Percentiles rank a stretch among this genome's conserved stretches.
phyloP scores from a whole-genome alignment of 35 echinoderm and acorn worm species.

The Stichopus chloronotus region DNA sequence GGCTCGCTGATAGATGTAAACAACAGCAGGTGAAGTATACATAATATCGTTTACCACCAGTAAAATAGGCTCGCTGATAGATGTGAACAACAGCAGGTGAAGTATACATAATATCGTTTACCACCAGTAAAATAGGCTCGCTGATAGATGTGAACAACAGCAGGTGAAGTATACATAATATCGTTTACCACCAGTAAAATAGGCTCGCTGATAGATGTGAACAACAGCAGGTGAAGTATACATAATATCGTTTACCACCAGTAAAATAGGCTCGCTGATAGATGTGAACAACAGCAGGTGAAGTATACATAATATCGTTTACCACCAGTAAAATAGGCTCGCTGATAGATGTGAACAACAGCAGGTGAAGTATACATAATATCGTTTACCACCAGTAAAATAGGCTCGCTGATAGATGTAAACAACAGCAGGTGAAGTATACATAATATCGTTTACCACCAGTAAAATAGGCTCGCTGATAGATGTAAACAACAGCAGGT shows the following conservation, averaged over 20 bases:
- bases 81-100: slow-evolving; percentile 97
- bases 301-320: slow-evolving; percentile 79
- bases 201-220: slow-evolving; percentile 92
- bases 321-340: slow-evolving; percentile 97
- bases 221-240: slow-evolving; percentile 85
- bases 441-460: slow-evolving; percentile 92
- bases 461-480: slow-evolving; percentile 95
- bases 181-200: slow-evolving; percentile 98
- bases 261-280: slow-evolving; percentile 91
- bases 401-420: slow-evolving; percentile 93
- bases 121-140: slow-evolving; percentile 95
- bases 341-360: slow-evolving; percentile 91
- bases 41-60: slow-evolving; percentile 97
- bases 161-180: slow-evolving; percentile 81
- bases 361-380: slow-evolving; percentile 86
- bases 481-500: slow-evolving; percentile 98
- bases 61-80: slow-evolving; percentile 92
- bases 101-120: slow-evolving; percentile 82
- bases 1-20: slow-evolving; percentile 94
- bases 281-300: slow-evolving; percentile 98
- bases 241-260: slow-evolving; percentile 96
- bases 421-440: slow-evolving; percentile 88
- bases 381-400: slow-evolving; percentile 95
- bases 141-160: slow-evolving; percentile 94
- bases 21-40: slow-evolving; percentile 80